Conservation (phyloP, 1,140 invertebrate genomes). For the Musca vetustissima region DNA sequence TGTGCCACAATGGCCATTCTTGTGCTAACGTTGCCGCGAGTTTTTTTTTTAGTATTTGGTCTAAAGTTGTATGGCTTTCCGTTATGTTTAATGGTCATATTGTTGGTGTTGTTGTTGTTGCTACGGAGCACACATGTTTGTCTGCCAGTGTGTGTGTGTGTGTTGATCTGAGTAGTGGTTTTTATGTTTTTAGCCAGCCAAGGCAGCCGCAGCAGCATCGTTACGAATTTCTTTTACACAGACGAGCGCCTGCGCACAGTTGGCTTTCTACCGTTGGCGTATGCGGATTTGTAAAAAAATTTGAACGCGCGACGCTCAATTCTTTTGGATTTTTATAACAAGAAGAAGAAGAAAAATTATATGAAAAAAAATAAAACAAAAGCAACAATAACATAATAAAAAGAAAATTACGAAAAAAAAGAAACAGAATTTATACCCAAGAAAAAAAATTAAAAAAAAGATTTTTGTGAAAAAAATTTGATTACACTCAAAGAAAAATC, state of each 20-base stretch:
- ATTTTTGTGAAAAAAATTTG: too few relatives aligned
- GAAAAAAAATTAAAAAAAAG: not conserved
- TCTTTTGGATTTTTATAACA: not conserved
- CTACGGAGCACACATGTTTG: constrained; percentile 36
- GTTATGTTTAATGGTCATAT: constrained; percentile 26
- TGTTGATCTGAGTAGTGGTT: constrained; percentile 4
- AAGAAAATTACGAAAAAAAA: constrained; percentile 5
- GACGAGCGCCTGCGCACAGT: constrained; percentile 54
- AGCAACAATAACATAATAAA: constrained; percentile 8
- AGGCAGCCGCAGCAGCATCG: constrained; percentile 14
- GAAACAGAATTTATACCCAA: not conserved
- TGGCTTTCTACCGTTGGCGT: constrained; percentile 55
- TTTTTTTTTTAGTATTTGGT: too few relatives aligned
- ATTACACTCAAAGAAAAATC: not conserved
- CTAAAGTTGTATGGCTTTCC: constrained; percentile 36
- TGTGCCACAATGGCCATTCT: not conserved
- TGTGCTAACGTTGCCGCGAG: not conserved
- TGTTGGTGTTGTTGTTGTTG: constrained; percentile 26
- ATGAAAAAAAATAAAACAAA: not conserved
- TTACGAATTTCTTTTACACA: constrained; percentile 31
- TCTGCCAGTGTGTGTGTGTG: not conserved
- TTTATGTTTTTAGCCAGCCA: not conserved
- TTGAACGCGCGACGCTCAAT: constrained; percentile 16
- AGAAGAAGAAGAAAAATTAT: constrained; percentile 7
- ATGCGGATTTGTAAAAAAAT: constrained; percentile 52